Conservation (phyloP, 2,888 invertebrate species). For the Agrilus mali region DNA sequence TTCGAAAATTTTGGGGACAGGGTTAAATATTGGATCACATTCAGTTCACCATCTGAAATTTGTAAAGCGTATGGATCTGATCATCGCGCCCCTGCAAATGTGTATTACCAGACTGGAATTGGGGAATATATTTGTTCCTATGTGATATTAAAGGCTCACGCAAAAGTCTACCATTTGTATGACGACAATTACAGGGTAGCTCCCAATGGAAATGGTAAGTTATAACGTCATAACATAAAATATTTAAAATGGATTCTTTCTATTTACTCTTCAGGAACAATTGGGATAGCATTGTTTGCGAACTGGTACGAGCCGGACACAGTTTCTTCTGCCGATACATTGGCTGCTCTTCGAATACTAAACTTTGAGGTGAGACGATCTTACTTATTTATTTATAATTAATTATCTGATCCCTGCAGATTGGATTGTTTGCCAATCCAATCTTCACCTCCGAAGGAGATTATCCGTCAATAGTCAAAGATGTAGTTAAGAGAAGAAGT, state of each 20-base stretch:
- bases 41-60: slow-evolving; percentile 35
- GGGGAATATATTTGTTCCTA: slow-evolving; percentile 50
- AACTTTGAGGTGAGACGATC: neutral
- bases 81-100: slow-evolving; percentile 24
- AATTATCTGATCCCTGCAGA: too few species aligned
- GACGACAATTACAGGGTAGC: slow-evolving; percentile 35
- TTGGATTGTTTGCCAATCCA: too few species aligned
- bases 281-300: slow-evolving; percentile 40
- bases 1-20: slow-evolving; percentile 29
- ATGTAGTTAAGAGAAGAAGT: too few species aligned
- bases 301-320: slow-evolving; percentile 39
- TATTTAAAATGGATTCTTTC: too few species aligned
- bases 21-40: slow-evolving; percentile 37
- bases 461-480: too few species aligned
- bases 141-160: slow-evolving; percentile 51
- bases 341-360: slow-evolving; percentile 38
- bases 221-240: too few species aligned
- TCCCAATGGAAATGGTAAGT: slow-evolving; percentile 20
- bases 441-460: too few species aligned
- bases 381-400: too few species aligned
- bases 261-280: slow-evolving; percentile 29
- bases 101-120: slow-evolving; percentile 27
- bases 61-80: slow-evolving; percentile 33
- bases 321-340: slow-evolving; percentile 31
- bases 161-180: slow-evolving; percentile 48